Percentiles rank a stretch among this genome's conserved stretches.
Conservation (phyloP, 2,797 vertebrate species). For the Zenarchopterus dispar region DNA sequence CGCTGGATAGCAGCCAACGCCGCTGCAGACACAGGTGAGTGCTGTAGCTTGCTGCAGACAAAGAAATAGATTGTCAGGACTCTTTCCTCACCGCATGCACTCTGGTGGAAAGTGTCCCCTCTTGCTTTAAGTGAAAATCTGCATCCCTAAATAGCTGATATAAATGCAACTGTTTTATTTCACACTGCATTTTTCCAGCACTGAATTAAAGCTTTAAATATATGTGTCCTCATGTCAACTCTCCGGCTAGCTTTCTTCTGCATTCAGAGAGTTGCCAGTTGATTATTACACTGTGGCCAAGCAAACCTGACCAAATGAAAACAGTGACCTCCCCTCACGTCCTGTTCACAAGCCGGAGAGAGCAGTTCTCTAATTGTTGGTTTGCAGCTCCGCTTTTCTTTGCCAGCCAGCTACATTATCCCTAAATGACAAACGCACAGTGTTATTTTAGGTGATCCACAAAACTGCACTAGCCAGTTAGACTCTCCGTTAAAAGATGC, state of each 20-base stretch:
- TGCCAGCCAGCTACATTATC: conserved; percentile 72
- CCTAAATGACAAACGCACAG: conserved; percentile 77
- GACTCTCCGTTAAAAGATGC: conserved; percentile 74
- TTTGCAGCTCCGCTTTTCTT: conserved; percentile 58
- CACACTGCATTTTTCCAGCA: conserved; percentile 37
- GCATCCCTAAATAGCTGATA: conserved; percentile 31
- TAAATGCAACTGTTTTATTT: conserved; percentile 39
- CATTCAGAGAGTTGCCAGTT: conserved; percentile 42
- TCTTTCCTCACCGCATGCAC: conserved; percentile 49
- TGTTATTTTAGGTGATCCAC: conserved; percentile 80
- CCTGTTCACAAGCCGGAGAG: conserved; percentile 48
- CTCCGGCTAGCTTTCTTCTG: conserved; percentile 27
- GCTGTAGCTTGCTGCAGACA: conserved; percentile 75
- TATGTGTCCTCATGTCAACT: conserved; percentile 51
- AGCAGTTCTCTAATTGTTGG: conserved; percentile 75
- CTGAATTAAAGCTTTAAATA: conserved; percentile 12
- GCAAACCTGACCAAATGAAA: conserved; percentile 70
- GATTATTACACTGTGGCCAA: conserved; percentile 62
- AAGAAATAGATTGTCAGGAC: conserved; percentile 73
- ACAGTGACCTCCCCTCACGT: conserved; percentile 59
- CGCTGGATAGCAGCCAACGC: conserved; percentile 66
- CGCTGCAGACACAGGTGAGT: conserved; percentile 80
- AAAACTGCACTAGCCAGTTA: conserved; percentile 72
- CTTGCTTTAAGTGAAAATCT: conserved; percentile 45
- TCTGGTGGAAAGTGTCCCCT: conserved; percentile 38